Conservation (phyloP, 2,888 invertebrate species). For the Empis stercorea region DNA sequence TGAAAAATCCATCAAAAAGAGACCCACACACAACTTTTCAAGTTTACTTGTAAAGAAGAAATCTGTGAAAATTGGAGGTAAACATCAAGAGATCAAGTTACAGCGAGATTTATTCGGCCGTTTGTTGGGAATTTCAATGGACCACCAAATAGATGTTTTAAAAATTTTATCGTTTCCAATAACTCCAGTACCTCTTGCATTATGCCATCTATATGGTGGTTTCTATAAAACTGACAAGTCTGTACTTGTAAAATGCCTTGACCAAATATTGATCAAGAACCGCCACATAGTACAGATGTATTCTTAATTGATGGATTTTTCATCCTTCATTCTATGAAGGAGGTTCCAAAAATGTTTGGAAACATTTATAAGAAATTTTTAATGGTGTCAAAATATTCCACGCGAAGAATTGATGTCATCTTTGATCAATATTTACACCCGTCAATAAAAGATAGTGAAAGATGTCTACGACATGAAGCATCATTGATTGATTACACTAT, state of each 20-base stretch:
- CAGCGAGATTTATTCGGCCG: conserved; percentile 3
- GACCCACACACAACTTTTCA: too few species aligned
- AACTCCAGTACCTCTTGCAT: not conserved
- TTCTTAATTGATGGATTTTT: conserved; percentile 25
- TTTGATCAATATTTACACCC: conserved; percentile 10
- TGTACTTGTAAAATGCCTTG: conserved; percentile 15
- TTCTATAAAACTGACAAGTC: conserved; percentile 21
- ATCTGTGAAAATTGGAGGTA: not conserved
- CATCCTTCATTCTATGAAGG: conserved; percentile 14
- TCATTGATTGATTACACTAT: conserved; percentile 1
- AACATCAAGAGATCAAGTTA: not conserved
- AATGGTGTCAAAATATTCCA: conserved; percentile 1
- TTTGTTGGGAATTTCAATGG: conserved; percentile 1
- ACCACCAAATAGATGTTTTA: conserved; percentile 11
- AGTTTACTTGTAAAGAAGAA: not conserved
- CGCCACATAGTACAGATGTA: conserved; percentile 15
- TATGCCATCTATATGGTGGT: conserved; percentile 13
- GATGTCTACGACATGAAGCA: not conserved
- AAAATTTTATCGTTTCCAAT: conserved; percentile 19
- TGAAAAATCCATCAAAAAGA: too few species aligned
- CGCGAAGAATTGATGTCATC: conserved; percentile 4
- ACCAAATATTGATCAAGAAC: conserved; percentile 8
- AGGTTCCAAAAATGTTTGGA: conserved; percentile 7
- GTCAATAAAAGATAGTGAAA: conserved; percentile 9
- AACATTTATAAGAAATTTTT: conserved; percentile 7